Evolutionary conservation across 2,888 invertebrate species (phyloP).

Genomic region (Drosophila setosimentum): DNA sequence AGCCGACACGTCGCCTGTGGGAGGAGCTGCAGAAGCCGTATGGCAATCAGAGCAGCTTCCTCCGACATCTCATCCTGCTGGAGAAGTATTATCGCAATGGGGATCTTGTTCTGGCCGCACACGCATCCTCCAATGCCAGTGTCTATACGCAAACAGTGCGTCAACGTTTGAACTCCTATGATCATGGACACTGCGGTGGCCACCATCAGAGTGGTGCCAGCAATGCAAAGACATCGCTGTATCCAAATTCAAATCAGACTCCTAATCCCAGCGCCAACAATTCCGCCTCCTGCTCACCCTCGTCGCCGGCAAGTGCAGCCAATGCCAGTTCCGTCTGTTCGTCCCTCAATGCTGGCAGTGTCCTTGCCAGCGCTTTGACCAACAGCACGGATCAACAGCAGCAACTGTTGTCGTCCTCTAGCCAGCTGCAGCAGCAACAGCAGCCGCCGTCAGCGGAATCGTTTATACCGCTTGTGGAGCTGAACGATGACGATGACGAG

Average conservation of each 20-base stretch:
- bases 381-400: constrained; percentile 14
- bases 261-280: constrained; percentile 2
- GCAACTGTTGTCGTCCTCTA: constrained; percentile 2
- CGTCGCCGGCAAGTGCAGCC: not conserved
- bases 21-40: constrained; percentile 93
- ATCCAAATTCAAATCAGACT: constrained; percentile 13
- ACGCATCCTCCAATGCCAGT: constrained; percentile 90
- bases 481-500: constrained; percentile 74
- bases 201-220: constrained; percentile 30
- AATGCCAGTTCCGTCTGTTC: not conserved
- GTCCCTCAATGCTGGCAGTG: constrained; percentile 10
- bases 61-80: constrained; percentile 91
- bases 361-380: constrained; percentile 44
- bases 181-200: constrained; percentile 86
- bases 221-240: not conserved
- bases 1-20: constrained; percentile 93
- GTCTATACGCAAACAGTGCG: constrained; percentile 93
- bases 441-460: constrained; percentile 23
- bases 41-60: constrained; percentile 94
- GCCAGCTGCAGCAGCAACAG: constrained; percentile 3
- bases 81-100: constrained; percentile 94
- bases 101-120: constrained; percentile 90
- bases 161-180: constrained; percentile 91
- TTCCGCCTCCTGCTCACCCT: not conserved
- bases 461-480: constrained; percentile 69